Conservation (phyloP, 1,140 invertebrate species). For the Anoplophora glabripennis region DNA sequence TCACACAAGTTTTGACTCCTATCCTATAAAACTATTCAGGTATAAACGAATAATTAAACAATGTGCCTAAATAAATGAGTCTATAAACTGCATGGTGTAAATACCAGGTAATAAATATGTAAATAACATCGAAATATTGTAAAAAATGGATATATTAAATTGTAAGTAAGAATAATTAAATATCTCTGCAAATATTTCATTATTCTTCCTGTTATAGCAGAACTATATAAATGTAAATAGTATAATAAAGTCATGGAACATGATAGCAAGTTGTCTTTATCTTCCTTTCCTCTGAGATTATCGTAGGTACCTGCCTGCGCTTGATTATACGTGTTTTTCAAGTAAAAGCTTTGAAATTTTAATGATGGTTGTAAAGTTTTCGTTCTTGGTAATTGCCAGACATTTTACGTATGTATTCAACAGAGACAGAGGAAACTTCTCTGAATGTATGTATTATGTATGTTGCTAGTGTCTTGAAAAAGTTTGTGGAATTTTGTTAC, state of each 20-base stretch:
- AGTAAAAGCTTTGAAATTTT: no score
- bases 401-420: no score
- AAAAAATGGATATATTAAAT: background rate
- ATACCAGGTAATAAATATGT: constrained; percentile 14
- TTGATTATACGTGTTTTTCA: background rate
- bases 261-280: background rate
- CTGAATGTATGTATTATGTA: no score
- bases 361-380: no score
- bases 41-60: constrained; percentile 22
- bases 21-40: constrained; percentile 24
- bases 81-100: constrained; percentile 7
- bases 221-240: no score
- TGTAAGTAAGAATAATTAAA: constrained; percentile 7
- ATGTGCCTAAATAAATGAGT: constrained; percentile 32
- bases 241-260: background rate
- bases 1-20: no score
- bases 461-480: no score
- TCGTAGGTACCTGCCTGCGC: no score
- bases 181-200: constrained; percentile 11
- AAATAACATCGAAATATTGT: constrained; percentile 16
- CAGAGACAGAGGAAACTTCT: no score
- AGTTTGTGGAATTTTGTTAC: no score
- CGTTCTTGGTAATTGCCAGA: no score
- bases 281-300: background rate
- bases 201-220: background rate